Evolutionary conservation across 2,888 invertebrate genomes (phyloP).

Genomic region (Callyntrura guangdongensis): DNA sequence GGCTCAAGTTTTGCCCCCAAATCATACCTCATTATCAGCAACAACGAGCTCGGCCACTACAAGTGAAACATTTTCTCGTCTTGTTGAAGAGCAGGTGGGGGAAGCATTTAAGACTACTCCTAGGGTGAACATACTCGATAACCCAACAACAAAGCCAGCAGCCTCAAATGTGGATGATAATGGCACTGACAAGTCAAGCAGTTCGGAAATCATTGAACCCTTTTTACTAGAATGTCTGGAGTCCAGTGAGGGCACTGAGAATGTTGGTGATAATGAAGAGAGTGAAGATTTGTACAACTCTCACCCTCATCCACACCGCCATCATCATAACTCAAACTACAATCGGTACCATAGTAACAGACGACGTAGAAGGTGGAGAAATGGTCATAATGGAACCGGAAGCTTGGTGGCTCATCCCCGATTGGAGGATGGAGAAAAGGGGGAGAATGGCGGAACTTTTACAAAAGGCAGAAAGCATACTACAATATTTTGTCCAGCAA

Average conservation of each 20-base stretch:
- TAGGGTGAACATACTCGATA: neutral
- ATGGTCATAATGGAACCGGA: conserved; percentile 61
- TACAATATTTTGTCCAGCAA: conserved; percentile 19
- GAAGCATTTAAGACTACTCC: conserved; percentile 15
- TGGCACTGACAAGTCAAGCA: conserved; percentile 3
- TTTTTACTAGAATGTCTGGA: conserved; percentile 55
- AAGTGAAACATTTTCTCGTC: neutral
- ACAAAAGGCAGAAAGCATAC: conserved; percentile 11
- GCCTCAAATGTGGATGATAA: neutral
- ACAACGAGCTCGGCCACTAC: conserved; percentile 2
- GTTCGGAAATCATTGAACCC: conserved; percentile 62
- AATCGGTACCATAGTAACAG: conserved; percentile 62
- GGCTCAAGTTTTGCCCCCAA: conserved; percentile 59
- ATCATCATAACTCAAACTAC: conserved; percentile 59
- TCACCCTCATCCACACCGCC: conserved; percentile 35
- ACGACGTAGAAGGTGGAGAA: conserved; percentile 62
- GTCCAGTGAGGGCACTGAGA: conserved; percentile 13
- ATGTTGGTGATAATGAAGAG: conserved; percentile 1
- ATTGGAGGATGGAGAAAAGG: neutral
- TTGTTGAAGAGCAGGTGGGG: neutral
- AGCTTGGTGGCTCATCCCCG: neutral
- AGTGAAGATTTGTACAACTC: neutral
- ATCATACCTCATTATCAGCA: conserved; percentile 69
- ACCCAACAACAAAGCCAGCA: conserved; percentile 14
- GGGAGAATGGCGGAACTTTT: neutral